Conservation (phyloP, 2,113 vertebrate species). For the Thermophis baileyi region DNA sequence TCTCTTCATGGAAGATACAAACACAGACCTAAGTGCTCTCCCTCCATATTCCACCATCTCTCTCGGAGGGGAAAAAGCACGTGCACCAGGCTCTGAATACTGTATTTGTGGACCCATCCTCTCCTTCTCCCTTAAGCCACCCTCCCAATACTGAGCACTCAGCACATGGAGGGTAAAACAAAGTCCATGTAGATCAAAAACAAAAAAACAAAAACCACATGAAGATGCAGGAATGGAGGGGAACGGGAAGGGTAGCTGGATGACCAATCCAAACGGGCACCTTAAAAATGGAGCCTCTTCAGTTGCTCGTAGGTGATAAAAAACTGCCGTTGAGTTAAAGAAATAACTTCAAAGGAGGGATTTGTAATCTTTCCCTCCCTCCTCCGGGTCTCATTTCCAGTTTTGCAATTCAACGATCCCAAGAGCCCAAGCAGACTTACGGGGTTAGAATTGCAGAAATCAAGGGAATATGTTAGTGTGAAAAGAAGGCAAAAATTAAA, state of each 20-base stretch:
- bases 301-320: slow-evolving; percentile 97
- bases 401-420: background rate
- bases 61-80: slow-evolving; percentile 36
- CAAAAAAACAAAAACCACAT: slow-evolving; percentile 34
- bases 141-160: slow-evolving; percentile 38
- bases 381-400: background rate
- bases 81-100: slow-evolving; percentile 7
- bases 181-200: slow-evolving; percentile 6
- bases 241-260: slow-evolving; percentile 31
- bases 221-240: slow-evolving; percentile 34
- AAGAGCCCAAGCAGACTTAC: background rate
- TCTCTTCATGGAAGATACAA: slow-evolving; percentile 77
- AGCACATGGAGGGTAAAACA: slow-evolving; percentile 24
- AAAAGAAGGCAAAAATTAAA: background rate
- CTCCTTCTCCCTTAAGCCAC: slow-evolving; percentile 15
- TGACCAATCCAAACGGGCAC: slow-evolving; percentile 4
- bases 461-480: background rate
- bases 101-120: slow-evolving; percentile 11
- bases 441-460: background rate
- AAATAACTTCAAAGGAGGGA: slow-evolving; percentile 37
- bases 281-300: slow-evolving; percentile 90
- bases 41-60: slow-evolving; percentile 12
- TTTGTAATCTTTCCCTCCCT: background rate
- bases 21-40: slow-evolving; percentile 44
- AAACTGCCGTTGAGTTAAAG: slow-evolving; percentile 82